Conservation (phyloP, 2,797 vertebrate genomes). For the Sphenopsis melanotis region DNA sequence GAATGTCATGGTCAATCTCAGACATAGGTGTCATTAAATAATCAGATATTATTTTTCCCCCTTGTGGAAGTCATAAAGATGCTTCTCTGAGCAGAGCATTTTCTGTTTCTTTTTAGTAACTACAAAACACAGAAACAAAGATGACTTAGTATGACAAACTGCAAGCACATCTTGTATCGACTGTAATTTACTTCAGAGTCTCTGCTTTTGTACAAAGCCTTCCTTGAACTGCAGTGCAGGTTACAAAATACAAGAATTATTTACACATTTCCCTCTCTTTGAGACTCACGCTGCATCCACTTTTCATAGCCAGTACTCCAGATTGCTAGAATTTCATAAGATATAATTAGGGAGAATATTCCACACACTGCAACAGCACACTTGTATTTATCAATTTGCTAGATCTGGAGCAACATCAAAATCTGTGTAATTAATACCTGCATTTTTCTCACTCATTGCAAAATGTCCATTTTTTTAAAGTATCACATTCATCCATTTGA, state of each 20-base stretch:
- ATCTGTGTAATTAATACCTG: not conserved
- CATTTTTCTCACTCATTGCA: not conserved
- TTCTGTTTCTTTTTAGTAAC: not conserved
- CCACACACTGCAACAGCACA: not conserved
- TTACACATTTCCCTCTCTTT: not conserved
- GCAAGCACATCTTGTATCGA: not conserved
- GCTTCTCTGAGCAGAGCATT: not conserved
- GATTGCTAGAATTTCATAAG: not conserved
- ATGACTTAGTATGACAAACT: not conserved
- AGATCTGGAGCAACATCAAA: not conserved
- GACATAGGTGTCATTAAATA: not conserved
- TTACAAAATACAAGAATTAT: not conserved
- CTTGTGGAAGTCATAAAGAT: not conserved
- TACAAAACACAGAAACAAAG: not conserved
- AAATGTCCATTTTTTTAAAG: not conserved
- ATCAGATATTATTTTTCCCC: not conserved
- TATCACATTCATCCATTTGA: not conserved
- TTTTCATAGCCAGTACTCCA: not conserved
- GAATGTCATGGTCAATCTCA: not conserved
- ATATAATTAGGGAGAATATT: not conserved
- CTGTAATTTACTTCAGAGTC: not conserved
- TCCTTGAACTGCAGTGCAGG: not conserved
- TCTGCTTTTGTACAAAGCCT: not conserved
- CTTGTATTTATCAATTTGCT: not conserved
- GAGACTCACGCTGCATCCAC: not conserved